A percentile compares a stretch with the other conserved stretches of the same genome.
Evolutionary conservation across 2,113 vertebrate genomes (phyloP).

Genomic region (Ceuthmochares aereus): DNA sequence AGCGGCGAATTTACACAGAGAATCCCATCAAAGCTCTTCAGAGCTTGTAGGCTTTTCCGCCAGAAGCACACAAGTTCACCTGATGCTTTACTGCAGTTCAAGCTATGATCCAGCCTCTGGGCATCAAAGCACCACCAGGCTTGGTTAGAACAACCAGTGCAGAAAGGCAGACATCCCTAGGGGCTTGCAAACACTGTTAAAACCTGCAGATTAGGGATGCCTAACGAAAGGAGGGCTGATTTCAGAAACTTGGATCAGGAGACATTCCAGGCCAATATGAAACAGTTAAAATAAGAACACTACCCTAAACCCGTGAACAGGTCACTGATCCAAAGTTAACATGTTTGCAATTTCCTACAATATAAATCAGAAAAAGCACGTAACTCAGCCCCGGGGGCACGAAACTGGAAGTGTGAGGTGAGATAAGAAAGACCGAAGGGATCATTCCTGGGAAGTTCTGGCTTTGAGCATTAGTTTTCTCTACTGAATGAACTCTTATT

Average conservation of each 20-base stretch:
- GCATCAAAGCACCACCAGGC: not conserved
- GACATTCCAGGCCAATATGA: not conserved
- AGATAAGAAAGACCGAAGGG: slow-evolving; percentile 4
- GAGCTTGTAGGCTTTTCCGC: not conserved
- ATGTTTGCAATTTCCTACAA: not conserved
- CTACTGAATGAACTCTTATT: not conserved
- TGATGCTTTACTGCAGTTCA: not conserved
- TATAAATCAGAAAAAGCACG: not conserved
- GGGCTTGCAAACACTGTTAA: not conserved
- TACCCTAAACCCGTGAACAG: not conserved
- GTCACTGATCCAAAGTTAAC: not conserved
- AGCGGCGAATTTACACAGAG: not conserved
- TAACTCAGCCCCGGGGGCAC: not conserved
- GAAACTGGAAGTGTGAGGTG: not conserved
- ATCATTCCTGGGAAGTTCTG: not conserved
- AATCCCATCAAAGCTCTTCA: not conserved
- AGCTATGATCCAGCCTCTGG: not conserved
- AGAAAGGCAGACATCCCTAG: not conserved
- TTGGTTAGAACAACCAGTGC: not conserved
- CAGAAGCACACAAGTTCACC: not conserved
- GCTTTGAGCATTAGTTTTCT: not conserved
- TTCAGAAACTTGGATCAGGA: not conserved
- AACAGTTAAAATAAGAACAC: not conserved
- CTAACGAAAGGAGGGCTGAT: not conserved
- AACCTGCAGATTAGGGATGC: not conserved